phyloP scores from a whole-genome alignment of 2,113 vertebrate genomes.

The Callopanchax toddi region DNA sequence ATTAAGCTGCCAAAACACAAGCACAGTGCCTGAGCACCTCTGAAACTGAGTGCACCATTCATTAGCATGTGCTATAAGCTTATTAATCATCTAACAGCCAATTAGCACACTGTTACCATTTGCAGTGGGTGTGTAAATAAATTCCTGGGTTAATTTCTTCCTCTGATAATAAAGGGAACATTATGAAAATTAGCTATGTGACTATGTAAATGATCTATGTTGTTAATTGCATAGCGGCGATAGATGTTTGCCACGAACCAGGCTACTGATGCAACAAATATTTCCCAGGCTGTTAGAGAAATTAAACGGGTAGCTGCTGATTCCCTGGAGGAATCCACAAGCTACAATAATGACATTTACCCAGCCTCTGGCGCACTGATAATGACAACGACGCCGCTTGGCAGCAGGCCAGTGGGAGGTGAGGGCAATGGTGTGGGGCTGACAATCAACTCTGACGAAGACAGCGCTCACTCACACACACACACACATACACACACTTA shows the following conservation, averaged over 20 bases:
- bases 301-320: slow-evolving; percentile 83
- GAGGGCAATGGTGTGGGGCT: slow-evolving; percentile 61
- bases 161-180: slow-evolving; percentile 99
- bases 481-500: slow-evolving; percentile 27
- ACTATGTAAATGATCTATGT: slow-evolving; percentile 98
- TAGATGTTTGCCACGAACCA: slow-evolving; percentile 82
- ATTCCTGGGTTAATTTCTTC: slow-evolving; percentile 99
- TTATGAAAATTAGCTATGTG: slow-evolving; percentile 99
- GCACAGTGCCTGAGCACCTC: slow-evolving; percentile 93
- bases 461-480: slow-evolving; percentile 39
- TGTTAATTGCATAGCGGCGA: slow-evolving; percentile 91
- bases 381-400: slow-evolving; percentile 75
- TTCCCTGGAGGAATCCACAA: slow-evolving; percentile 74
- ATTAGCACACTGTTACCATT: slow-evolving; percentile 99
- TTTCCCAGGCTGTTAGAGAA: slow-evolving; percentile 81
- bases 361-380: slow-evolving; percentile 75
- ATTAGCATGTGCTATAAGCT: slow-evolving; percentile 99
- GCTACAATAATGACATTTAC: slow-evolving; percentile 79
- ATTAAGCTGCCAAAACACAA: slow-evolving; percentile 99
- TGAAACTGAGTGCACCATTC: slow-evolving; percentile 94
- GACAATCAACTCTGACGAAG: slow-evolving; percentile 66
- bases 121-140: slow-evolving; percentile 99
- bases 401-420: slow-evolving; percentile 74
- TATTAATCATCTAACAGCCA: slow-evolving; percentile 99
- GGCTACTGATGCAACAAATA: slow-evolving; percentile 81